phyloP scores from a whole-genome alignment of 2,113 vertebrate species.

The Plecotus auritus region DNA sequence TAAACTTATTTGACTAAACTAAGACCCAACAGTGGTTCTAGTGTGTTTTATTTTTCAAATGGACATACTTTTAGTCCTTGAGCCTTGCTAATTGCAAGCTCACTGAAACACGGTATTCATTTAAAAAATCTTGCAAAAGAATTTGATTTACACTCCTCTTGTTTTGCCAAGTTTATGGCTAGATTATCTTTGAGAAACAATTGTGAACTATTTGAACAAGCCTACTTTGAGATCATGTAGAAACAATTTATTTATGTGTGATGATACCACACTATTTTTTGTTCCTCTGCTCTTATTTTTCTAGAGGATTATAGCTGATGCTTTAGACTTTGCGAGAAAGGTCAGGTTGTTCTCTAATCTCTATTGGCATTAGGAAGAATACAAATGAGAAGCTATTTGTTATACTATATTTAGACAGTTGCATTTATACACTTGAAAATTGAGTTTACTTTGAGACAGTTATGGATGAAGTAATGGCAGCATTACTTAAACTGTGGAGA shows the following conservation, averaged over 20 bases:
- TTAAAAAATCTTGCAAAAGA: conserved; percentile 30
- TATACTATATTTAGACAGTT: neutral
- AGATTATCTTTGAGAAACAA: conserved; percentile 25
- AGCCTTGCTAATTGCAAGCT: neutral
- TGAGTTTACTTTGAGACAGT: conserved; percentile 9
- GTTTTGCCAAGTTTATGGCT: conserved; percentile 32
- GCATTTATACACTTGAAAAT: conserved; percentile 21
- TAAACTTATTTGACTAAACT: neutral
- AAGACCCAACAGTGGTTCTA: neutral
- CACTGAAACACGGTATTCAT: neutral
- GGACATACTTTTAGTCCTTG: neutral
- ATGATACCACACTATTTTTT: conserved; percentile 16
- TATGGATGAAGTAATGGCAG: neutral
- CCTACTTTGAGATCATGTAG: neutral
- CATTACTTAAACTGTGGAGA: neutral
- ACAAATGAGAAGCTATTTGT: conserved; percentile 22
- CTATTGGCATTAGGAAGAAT: conserved; percentile 31
- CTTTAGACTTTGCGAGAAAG: conserved; percentile 47
- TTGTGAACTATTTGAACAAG: conserved; percentile 31
- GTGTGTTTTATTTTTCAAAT: neutral
- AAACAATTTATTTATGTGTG: conserved; percentile 51
- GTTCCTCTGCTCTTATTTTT: conserved; percentile 28
- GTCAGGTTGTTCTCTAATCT: conserved; percentile 49
- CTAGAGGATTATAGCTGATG: conserved; percentile 11
- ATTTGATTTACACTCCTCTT: neutral